Evolutionary conservation across 2,113 vertebrate species (phyloP), one percentile per base, ranked within the genome.

Genomic region (Clupea harengus): DNA sequence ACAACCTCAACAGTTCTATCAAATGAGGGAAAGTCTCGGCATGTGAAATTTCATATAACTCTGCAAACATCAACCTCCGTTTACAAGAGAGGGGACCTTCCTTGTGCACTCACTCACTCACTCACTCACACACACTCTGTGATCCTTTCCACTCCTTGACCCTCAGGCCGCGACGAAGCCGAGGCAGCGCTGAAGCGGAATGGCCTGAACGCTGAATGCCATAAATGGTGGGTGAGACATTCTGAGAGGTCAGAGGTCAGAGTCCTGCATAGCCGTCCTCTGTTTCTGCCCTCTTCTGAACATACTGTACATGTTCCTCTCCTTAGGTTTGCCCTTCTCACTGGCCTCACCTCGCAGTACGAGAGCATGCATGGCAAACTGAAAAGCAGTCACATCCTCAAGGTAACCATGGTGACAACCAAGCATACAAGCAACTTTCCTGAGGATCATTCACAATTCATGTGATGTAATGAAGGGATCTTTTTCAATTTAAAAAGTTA

Each of bases 121-220:
- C 52, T 60, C 18, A 5, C 52, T 20, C 54, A 6, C 54, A 22
- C 18, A 22, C 20, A 22, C 18, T 60, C 54, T 49, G 39, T 2
- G 47, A 49, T 49, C 47, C 45, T 39, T 49, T 46, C 75, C 80
- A 18, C 52, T 57, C 17, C 4, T 0, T 60, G 10, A 81, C 47
- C 32, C 94, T n/a, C 87, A 99, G 98, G 97, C 89, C 96, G 94
- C 81, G 96, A 96, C 90, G 97, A 93, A 89, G 93, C 96, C 0
- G 96, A 98, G 88, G 64, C 87, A 0, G 95, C 95, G 60, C 92
- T 97, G 90, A 93, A 93, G 92, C 96, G 94, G 49, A 96, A 94
- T 50, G 93, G 94, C 57, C 93, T 95, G 50, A 96, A 93, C 18
- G 96, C 96, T 0, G 96, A 97, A 50, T 96, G 96, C 91, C 97